A percentile compares a stretch with the other conserved stretches of the same genome.
Evolutionary conservation across 2,888 invertebrate genomes (phyloP).

Genomic region (Cantharis rustica): DNA sequence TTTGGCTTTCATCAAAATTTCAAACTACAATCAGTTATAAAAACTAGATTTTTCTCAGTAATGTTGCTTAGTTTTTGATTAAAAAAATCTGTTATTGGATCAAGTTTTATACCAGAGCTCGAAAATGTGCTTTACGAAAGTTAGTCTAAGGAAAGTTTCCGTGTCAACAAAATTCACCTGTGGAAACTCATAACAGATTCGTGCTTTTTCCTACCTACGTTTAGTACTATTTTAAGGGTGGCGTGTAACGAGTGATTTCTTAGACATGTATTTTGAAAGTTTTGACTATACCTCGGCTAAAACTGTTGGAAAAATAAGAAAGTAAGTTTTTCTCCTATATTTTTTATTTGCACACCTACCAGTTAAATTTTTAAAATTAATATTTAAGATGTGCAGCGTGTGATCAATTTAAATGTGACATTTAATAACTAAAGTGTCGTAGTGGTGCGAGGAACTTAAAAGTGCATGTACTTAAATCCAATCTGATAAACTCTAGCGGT

Average conservation of each 20-base stretch:
- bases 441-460: background rate
- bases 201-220: conserved; percentile 12
- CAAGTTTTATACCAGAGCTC: background rate
- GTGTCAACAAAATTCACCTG: conserved; percentile 28
- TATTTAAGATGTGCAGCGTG: background rate
- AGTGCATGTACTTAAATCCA: background rate
- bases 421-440: background rate
- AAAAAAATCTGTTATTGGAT: background rate
- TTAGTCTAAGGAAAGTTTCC: conserved; percentile 12
- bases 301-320: background rate
- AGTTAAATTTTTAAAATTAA: background rate
- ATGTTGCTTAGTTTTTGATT: background rate
- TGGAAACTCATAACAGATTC: conserved; percentile 27
- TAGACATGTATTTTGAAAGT: conserved; percentile 6
- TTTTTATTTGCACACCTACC: background rate
- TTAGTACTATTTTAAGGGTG: conserved; percentile 15
- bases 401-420: background rate
- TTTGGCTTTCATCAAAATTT: background rate
- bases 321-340: background rate
- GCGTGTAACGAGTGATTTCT: conserved; percentile 19
- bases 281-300: background rate
- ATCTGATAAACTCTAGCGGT: background rate
- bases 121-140: conserved; percentile 12
- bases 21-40: background rate
- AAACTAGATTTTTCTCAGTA: background rate